Evolutionary conservation across 2,888 invertebrate genomes (phyloP).

Genomic region (Epistrophella euchroma): DNA sequence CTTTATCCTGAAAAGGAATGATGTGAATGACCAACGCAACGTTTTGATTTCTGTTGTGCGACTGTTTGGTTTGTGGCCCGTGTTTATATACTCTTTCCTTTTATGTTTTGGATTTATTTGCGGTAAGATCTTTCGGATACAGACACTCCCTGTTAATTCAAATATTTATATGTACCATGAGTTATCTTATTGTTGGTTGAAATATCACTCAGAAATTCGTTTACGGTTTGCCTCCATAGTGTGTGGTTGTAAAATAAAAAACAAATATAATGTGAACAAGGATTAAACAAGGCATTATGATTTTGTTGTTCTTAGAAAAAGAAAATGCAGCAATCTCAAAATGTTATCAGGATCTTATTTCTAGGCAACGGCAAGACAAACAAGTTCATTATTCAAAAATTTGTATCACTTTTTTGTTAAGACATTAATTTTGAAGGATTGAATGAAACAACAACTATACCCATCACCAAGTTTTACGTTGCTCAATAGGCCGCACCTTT

Average conservation of each 20-base stretch:
- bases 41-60: constrained; percentile 51
- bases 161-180: constrained; percentile 59
- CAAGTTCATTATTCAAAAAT: background rate
- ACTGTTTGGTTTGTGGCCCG: constrained; percentile 62
- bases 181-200: constrained; percentile 53
- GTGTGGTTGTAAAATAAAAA: background rate
- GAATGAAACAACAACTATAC: too few species aligned
- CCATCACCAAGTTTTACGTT: too few species aligned
- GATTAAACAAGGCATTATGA: constrained; percentile 48
- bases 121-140: constrained; percentile 46
- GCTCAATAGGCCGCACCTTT: too few species aligned
- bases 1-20: constrained; percentile 59
- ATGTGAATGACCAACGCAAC: constrained; percentile 52
- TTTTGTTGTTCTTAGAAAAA: constrained; percentile 37
- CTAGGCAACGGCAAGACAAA: too few species aligned
- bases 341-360: background rate
- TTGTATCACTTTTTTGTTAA: too few species aligned
- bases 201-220: constrained; percentile 52
- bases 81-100: constrained; percentile 36
- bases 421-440: too few species aligned
- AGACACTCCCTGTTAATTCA: constrained; percentile 65
- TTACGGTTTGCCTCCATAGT: constrained; percentile 47
- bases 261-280: constrained; percentile 46
- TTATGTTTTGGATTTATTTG: constrained; percentile 45
- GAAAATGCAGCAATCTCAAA: background rate